These are phyloP conservation scores for Rhineura floridana DNA, from an alignment of 2,113 vertebrate genomes.

Conservation along the genomic window DNA sequence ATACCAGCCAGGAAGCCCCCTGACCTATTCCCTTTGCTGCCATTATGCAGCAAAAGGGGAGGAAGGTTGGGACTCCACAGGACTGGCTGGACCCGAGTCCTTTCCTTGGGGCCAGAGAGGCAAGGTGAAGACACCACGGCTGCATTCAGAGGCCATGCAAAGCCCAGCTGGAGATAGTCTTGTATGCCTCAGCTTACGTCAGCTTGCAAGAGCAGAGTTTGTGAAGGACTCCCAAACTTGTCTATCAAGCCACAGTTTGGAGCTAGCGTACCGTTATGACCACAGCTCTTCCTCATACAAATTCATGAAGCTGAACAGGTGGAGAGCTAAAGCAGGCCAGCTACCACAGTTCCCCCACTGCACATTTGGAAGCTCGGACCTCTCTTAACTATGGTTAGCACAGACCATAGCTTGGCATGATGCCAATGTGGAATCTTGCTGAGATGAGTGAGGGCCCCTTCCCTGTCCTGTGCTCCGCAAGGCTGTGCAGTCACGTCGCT, in stretches of 20 bases:
- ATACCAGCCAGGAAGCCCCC: neutral
- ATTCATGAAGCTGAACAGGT: neutral
- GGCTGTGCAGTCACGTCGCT: fast-evolving
- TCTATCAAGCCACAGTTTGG: neutral
- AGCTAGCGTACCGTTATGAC: neutral
- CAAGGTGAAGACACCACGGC: neutral
- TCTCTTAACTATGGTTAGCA: neutral
- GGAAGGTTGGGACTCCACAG: neutral
- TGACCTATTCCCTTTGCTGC: fast-evolving
- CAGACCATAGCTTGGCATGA: neutral
- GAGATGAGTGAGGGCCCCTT: neutral
- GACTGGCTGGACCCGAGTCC: neutral
- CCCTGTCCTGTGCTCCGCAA: fast-evolving
- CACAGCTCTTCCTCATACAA: neutral
- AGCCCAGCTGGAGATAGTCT: neutral
- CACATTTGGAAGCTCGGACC: neutral
- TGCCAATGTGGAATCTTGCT: neutral
- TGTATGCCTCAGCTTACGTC: neutral
- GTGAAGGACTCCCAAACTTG: neutral
- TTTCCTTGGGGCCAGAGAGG: neutral
- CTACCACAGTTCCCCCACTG: neutral
- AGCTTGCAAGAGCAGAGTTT: neutral
- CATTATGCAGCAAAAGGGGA: neutral
- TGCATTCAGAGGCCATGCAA: neutral
- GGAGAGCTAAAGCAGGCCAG: too few species aligned